Conservation (phyloP, 1,140 invertebrate genomes). For the Drosophila subobscura region DNA sequence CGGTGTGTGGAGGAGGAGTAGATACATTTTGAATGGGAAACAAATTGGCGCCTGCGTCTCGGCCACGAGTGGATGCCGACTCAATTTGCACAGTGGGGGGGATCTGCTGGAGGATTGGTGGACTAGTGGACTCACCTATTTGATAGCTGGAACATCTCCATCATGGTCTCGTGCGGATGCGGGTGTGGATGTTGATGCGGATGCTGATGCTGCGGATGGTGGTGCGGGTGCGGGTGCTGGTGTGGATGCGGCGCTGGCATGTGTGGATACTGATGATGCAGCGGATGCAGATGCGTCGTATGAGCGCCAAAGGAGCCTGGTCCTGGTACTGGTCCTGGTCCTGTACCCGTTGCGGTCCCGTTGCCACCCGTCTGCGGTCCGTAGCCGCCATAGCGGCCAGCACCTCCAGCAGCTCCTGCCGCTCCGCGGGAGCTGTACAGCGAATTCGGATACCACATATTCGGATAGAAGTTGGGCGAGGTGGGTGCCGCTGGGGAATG, state of each 20-base stretch:
- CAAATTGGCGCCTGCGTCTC: conserved; percentile 33
- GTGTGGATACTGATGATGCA: conserved; percentile 41
- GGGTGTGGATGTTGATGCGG: conserved; percentile 31
- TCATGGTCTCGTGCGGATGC: conserved; percentile 76
- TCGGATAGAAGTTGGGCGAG: conserved; percentile 58
- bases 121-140: conserved; percentile 68
- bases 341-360: background rate
- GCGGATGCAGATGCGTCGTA: conserved; percentile 28
- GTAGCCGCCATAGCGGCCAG: conserved; percentile 27
- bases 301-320: conserved; percentile 14
- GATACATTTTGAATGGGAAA: conserved; percentile 25
- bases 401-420: conserved; percentile 1
- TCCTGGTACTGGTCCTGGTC: background rate
- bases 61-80: conserved; percentile 18
- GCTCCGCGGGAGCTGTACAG: conserved; percentile 48
- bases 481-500: conserved; percentile 52
- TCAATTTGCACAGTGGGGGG: conserved; percentile 30
- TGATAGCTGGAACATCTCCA: conserved; percentile 81
- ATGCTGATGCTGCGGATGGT: conserved; percentile 40
- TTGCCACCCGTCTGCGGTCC: conserved; percentile 1
- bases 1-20: background rate
- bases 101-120: background rate
- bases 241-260: conserved; percentile 17
- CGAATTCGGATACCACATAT: conserved; percentile 82
- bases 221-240: conserved; percentile 37